Conservation (phyloP, 2,888 invertebrate genomes). For the Leuctra nigra region DNA sequence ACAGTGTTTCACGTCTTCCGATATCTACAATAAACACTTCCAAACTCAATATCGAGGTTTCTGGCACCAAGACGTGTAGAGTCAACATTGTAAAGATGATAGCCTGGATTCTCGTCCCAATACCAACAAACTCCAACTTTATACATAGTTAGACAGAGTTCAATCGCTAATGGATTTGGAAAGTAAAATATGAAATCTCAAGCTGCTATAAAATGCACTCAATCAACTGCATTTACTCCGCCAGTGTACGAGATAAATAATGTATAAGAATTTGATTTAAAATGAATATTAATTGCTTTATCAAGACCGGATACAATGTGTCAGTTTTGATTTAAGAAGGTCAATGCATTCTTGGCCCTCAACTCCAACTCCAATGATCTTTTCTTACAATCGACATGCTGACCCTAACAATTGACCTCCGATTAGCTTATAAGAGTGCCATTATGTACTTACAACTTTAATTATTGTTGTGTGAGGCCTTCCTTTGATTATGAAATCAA, state of each 20-base stretch:
- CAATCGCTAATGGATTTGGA: background rate
- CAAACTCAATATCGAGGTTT: conserved; percentile 6
- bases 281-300: background rate
- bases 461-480: no score
- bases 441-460: no score
- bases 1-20: background rate
- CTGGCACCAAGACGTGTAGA: background rate
- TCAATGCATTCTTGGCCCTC: background rate
- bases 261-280: background rate
- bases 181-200: no score
- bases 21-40: conserved; percentile 8
- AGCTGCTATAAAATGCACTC: background rate
- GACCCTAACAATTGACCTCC: no score
- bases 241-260: background rate
- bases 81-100: background rate
- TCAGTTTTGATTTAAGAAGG: conserved; percentile 8
- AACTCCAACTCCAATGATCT: no score
- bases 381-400: no score
- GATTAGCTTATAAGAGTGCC: no score
- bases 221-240: background rate
- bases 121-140: background rate
- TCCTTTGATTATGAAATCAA: no score
- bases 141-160: background rate
- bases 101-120: background rate
- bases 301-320: conserved; percentile 1